These are phyloP conservation scores for Phalacrocorax brasilianus DNA, from an alignment of 2,113 vertebrate species.

Conservation along the genomic window DNA sequence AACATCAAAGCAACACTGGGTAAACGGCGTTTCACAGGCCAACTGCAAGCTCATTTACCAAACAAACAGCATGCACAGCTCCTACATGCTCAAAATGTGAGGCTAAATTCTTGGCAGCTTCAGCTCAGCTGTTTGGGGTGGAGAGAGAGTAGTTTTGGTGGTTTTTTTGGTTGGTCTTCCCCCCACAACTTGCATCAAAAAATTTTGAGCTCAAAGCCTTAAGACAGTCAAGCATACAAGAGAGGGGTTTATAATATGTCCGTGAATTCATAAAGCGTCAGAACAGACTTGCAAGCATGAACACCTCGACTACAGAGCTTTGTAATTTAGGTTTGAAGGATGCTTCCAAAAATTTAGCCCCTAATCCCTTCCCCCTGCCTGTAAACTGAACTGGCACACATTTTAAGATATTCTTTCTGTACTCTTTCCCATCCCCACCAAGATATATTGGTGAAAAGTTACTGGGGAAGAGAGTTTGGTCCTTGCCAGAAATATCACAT, in stretches of 20 bases:
- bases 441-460: constrained; percentile 3
- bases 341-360: constrained; percentile 20
- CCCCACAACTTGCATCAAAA: not conserved
- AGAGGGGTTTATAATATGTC: not conserved
- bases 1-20: not conserved
- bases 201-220: not conserved
- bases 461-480: constrained; percentile 9
- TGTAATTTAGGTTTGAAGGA: not conserved
- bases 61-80: constrained; percentile 21
- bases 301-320: not conserved
- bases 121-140: not conserved
- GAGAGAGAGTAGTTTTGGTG: not conserved
- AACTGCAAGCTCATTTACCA: constrained; percentile 2
- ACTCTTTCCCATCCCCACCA: not conserved
- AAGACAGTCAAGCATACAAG: not conserved
- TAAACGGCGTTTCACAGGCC: not conserved
- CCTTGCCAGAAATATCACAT: not conserved
- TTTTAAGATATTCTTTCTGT: not conserved
- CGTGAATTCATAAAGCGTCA: not conserved
- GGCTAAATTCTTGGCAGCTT: constrained; percentile 28
- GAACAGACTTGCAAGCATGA: not conserved
- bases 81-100: not conserved
- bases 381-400: not conserved
- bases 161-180: not conserved
- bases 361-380: not conserved